phyloP scores from a whole-genome alignment of 2,888 invertebrate genomes.

The Sycophila texana region DNA sequence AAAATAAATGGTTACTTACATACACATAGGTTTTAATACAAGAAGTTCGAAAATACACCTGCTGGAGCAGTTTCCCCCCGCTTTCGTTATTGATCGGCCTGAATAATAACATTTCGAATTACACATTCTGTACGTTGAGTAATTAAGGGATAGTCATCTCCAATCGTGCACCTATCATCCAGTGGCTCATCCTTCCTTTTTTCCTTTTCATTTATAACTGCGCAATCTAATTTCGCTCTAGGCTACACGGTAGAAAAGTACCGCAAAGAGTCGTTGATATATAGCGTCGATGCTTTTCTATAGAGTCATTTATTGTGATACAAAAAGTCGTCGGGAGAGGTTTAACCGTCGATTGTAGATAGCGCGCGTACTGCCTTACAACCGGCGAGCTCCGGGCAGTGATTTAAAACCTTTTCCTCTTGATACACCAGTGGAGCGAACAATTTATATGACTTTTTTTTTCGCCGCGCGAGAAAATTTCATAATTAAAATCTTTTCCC shows the following conservation, averaged over 20 bases:
- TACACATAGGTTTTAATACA: no score
- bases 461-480: not conserved
- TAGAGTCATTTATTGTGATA: conserved; percentile 42
- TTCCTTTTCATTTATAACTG: conserved; percentile 19
- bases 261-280: conserved; percentile 29
- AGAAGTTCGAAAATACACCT: no score
- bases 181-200: not conserved
- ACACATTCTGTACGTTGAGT: not conserved
- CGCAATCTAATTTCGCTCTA: conserved; percentile 33
- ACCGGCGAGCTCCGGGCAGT: not conserved
- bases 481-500: no score
- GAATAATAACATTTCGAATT: conserved; percentile 1
- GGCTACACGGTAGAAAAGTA: conserved; percentile 30
- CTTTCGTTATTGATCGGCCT: not conserved
- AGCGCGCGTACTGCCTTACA: not conserved
- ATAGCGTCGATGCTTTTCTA: conserved; percentile 31
- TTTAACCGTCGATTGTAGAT: conserved; percentile 39
- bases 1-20: no score
- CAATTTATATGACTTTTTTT: not conserved
- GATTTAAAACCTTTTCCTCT: conserved; percentile 19
- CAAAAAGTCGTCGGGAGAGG: conserved; percentile 26
- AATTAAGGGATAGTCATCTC: conserved; percentile 21
- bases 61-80: not conserved
- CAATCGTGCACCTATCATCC: not conserved
- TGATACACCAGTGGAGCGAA: not conserved